Evolutionary conservation across 2,113 vertebrate genomes (phyloP), one percentile per base, ranked within the genome.

Genomic region (Chunga burmeisteri): DNA sequence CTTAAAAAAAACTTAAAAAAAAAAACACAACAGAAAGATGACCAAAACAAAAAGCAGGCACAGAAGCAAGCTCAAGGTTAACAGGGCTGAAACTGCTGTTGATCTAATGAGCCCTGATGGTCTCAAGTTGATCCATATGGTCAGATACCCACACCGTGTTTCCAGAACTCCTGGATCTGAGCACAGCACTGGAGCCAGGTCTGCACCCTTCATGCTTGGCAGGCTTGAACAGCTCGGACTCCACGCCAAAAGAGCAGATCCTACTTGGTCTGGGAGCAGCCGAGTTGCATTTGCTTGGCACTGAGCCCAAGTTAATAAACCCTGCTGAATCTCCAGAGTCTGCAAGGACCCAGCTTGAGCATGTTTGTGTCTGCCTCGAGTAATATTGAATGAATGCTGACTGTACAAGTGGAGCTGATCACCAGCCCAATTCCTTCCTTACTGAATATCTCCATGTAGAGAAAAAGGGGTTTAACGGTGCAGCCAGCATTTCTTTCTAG

Each of bases 81-180:
- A 86, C 7, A 52, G 26, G 29, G 29, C 32, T 66, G 9, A 81
- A 91, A 63, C 10, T 16, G 18, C 1, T 62, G 9, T 23, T 67
- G 72, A 81, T 30, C 29, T 66, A 50, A 27, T 1, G 8, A 88
- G 38, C 16, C n/a, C 36, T 30, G n/a, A 38, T 63, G 16, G 44
- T 92, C 38, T 7, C 59, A 74, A 32, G 55, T 9, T 46, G 32
- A 90, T 59, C 20, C 12, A 5, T 42, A 29, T 5, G 17, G 19
- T 77, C 67, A 90, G 63, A 49, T 49, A 80, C 2, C 21, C 0
- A 0, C 40, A 68, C 29, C 0, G 0, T 0, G 0, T 34, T 91
- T 72, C 34, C 63, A 81, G 55, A 91, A n/a, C 23, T 67, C 77
- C 59, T 34, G 38, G 14, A 74, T 30, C 6, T 5, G 16, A 75